These are phyloP conservation scores for Cottus gobio DNA, from an alignment of 2,113 vertebrate genomes.

Conservation along the genomic window DNA sequence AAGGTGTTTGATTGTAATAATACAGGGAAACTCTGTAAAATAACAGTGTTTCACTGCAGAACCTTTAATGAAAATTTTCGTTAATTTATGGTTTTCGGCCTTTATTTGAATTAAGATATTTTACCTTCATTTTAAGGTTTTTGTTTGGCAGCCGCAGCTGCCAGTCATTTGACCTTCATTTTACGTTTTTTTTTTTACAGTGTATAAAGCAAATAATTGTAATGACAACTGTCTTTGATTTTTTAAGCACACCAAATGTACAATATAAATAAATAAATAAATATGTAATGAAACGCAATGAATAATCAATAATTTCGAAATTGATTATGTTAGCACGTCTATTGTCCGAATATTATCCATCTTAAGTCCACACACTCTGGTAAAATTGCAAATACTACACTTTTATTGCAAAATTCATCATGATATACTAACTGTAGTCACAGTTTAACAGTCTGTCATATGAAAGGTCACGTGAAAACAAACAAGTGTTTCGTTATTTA, in stretches of 20 bases:
- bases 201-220: too few relatives aligned
- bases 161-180: too few relatives aligned
- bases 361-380: conserved; percentile 9
- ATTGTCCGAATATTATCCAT: neutral
- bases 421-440: conserved; percentile 48
- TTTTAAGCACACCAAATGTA: neutral
- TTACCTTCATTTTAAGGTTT: too few relatives aligned
- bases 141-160: too few relatives aligned
- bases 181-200: too few relatives aligned
- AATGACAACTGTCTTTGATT: neutral
- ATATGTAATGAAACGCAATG: neutral
- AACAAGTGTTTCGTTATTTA: conserved; percentile 13
- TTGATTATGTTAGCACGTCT: neutral
- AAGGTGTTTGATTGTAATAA: too few relatives aligned
- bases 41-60: too few relatives aligned
- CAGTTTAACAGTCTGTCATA: conserved; percentile 62
- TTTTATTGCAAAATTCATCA: conserved; percentile 66
- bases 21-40: too few relatives aligned
- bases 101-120: too few relatives aligned
- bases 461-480: conserved; percentile 55
- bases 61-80: too few relatives aligned
- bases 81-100: too few relatives aligned
- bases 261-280: neutral
- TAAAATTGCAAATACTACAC: conserved; percentile 53
- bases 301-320: neutral